A percentile compares a stretch with the other conserved stretches of the same genome.
Conservation (phyloP, 2,113 vertebrate species). For the Marmota monax region DNA sequence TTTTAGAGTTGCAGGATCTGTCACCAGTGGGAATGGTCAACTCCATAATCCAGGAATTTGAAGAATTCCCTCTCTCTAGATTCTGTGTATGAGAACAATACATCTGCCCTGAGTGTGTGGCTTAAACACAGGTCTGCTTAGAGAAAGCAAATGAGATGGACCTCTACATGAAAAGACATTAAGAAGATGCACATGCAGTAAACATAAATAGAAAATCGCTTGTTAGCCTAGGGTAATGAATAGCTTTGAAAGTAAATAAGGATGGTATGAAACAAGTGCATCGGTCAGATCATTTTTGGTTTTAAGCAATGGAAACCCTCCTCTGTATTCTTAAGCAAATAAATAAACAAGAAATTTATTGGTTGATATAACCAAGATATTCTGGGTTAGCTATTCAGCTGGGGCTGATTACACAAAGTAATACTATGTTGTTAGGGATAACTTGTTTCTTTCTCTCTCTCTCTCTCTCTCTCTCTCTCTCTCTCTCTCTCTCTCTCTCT, state of each 20-base stretch:
- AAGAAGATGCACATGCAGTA: neutral
- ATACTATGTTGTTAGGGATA: neutral
- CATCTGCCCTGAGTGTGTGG: neutral
- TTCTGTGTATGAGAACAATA: neutral
- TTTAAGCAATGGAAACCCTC: neutral
- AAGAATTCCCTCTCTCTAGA: conserved; percentile 36
- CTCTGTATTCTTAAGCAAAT: conserved; percentile 39
- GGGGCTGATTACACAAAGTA: neutral
- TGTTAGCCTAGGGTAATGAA: neutral
- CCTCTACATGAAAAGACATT: neutral
- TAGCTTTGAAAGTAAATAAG: neutral
- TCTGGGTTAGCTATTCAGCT: neutral
- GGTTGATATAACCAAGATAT: neutral
- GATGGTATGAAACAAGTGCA: neutral
- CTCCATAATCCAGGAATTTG: neutral
- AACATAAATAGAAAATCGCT: neutral
- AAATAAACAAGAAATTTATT: conserved; percentile 44
- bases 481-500: neutral
- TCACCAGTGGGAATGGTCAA: neutral
- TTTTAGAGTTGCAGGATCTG: neutral
- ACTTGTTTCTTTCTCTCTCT: neutral
- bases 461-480: neutral
- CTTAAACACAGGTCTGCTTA: conserved; percentile 25
- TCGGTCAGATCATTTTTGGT: neutral
- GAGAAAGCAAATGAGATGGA: neutral